Evolutionary conservation across 2,888 invertebrate genomes (phyloP), one percentile per base, ranked within the genome.

Genomic region (Euzetes globulus): DNA sequence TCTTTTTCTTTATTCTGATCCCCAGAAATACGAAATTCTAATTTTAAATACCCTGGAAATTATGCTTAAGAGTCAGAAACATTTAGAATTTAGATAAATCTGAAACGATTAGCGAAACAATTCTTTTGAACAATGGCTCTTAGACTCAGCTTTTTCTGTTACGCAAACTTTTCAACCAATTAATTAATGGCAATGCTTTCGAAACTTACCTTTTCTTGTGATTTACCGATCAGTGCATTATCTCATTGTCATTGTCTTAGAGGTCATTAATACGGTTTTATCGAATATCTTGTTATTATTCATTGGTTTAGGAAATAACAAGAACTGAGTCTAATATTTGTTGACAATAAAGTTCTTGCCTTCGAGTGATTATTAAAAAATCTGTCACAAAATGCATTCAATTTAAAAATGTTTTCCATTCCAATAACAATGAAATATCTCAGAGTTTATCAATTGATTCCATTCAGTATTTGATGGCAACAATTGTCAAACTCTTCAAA

Each of bases 181-280:
- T 55, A 55, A 22, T 55, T 22, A 22, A 22, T 25, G 9, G 22
- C 3, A 52, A 52, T 52, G 1, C 19, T 47, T 6, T 5, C 27
- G 3, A 9, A 60, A 25, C 6, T 4, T 29, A 17, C n/a, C n/a
- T n/a, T n/a, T n/a, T n/a, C n/a, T 1, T 33, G 33, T 29, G 63
- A 63, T 33, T 63, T 63, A 63, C 33, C 63, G 63, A 33, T 63
- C 63, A 63, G 37, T 29, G 33, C 6, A 19, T 19, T n/a, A n/a
- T 52, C 6, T 52, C n/a, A 19, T 55, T 55, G 55, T 55, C 52
- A 60, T 60, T 60, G 60, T 63, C 15, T 63, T 7, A 3, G 37
- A 63, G 63, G 63, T 63, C 63, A 63, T 63, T 63, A 63, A 63
- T 63, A 63, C 63, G 9, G 17, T 27, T 11, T 60, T 60, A 60